A percentile compares a stretch with the other conserved stretches of the same genome.
These are phyloP conservation scores for Acanthopleura granulata DNA, from an alignment of 2,888 invertebrate genomes.

Conservation along the genomic window DNA sequence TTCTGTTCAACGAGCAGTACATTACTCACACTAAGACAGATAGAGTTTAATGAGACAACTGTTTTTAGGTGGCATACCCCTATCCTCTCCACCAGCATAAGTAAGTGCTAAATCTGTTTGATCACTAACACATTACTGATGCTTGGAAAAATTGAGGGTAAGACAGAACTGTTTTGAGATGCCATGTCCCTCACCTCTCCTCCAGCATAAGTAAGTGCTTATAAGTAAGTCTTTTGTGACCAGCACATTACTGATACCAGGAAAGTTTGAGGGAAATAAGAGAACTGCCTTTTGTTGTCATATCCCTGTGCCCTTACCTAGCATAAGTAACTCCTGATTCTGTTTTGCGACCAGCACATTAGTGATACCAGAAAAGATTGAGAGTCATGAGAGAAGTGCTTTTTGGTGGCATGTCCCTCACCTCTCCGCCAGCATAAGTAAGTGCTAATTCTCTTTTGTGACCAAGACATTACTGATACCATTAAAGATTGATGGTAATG, in stretches of 20 bases:
- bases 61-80: no score
- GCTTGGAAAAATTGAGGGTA: no score
- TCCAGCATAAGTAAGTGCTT: no score
- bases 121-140: no score
- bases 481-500: neutral
- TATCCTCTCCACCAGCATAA: no score
- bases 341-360: conserved; percentile 29
- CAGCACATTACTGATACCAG: conserved; percentile 28
- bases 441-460: conserved; percentile 25
- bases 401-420: neutral
- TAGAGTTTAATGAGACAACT: no score
- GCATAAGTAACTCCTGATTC: conserved; percentile 46
- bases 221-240: no score
- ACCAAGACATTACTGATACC: conserved; percentile 26
- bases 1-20: no score
- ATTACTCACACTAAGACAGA: no score
- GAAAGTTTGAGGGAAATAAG: conserved; percentile 16
- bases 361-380: conserved; percentile 23
- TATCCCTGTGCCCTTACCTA: conserved; percentile 31
- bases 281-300: neutral
- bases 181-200: no score
- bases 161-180: no score
- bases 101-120: no score
- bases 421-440: conserved; percentile 24
- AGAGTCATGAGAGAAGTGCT: neutral